A percentile compares a stretch with the other conserved stretches of the same genome.
phyloP scores from a whole-genome alignment of 2,888 invertebrate genomes.

The Napeogenes sylphis region DNA sequence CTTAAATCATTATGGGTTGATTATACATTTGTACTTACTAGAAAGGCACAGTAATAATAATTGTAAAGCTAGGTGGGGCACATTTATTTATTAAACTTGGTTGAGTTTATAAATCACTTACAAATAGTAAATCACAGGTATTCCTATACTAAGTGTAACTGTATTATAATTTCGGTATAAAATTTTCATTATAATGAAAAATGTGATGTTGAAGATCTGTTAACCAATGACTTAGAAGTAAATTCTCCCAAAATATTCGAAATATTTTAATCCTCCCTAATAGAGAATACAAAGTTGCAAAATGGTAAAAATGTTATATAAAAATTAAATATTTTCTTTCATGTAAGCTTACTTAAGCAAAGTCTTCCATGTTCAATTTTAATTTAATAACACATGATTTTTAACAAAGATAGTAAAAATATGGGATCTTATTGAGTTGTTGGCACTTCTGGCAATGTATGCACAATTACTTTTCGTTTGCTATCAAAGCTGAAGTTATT shows the following conservation, averaged over 20 bases:
- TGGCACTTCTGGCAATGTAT: conserved; percentile 82
- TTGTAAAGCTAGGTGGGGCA: conserved; percentile 24
- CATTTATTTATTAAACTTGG: background rate
- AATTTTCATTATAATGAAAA: background rate
- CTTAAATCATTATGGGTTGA: background rate
- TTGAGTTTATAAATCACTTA: conserved; percentile 4
- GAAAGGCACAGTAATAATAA: conserved; percentile 23
- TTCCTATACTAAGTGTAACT: background rate
- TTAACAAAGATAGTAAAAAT: background rate
- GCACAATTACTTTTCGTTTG: conserved; percentile 90
- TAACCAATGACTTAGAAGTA: background rate
- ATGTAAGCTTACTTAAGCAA: too few species aligned
- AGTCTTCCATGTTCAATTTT: too few species aligned
- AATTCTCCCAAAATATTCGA: too few species aligned
- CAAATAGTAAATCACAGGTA: conserved; percentile 7
- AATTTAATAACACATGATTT: too few species aligned
- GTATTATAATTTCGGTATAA: background rate
- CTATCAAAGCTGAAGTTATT: conserved; percentile 93
- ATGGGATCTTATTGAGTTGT: conserved; percentile 36
- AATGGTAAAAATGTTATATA: too few species aligned
- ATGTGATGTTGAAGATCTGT: background rate
- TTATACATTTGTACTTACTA: conserved; percentile 24
- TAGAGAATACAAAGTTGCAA: too few species aligned
- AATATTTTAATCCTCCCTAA: too few species aligned
- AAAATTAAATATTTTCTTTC: too few species aligned